Evolutionary conservation across 1,140 invertebrate species (phyloP).

Genomic region (Papilio glaucus): DNA sequence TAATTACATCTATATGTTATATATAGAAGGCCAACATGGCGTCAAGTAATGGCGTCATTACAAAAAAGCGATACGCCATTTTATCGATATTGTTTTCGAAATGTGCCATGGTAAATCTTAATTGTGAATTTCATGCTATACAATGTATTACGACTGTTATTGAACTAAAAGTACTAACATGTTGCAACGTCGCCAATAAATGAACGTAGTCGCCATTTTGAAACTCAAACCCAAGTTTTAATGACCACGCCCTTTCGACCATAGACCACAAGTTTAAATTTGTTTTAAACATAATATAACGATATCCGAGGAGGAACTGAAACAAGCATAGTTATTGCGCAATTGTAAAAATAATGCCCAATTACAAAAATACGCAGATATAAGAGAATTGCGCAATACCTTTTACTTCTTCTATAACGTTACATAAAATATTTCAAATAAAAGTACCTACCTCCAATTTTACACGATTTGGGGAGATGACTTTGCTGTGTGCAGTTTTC

Average conservation of each 20-base stretch:
- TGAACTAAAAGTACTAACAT: background rate
- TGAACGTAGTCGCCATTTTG: constrained; percentile 23
- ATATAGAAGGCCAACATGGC: constrained; percentile 1
- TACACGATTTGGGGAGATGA: constrained; percentile 34
- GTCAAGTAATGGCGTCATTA: constrained; percentile 14
- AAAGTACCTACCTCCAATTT: constrained; percentile 65
- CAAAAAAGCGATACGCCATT: background rate
- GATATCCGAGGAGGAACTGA: background rate
- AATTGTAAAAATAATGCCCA: constrained; percentile 1
- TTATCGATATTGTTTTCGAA: background rate
- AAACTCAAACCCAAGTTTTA: background rate
- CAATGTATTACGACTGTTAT: background rate
- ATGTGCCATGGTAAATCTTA: background rate
- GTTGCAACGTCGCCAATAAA: constrained; percentile 4
- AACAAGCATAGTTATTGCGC: too few species aligned
- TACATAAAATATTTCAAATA: constrained; percentile 38
- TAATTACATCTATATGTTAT: constrained; percentile 15
- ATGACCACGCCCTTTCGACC: constrained; percentile 18
- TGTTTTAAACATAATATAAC: background rate
- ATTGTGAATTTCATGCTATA: background rate
- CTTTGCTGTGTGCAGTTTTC: constrained; percentile 32
- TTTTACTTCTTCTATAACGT: background rate
- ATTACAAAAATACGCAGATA: constrained; percentile 3
- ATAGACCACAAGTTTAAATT: constrained; percentile 16
- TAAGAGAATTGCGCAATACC: background rate